Evolutionary conservation across 2,113 vertebrate species (phyloP), one percentile per base, ranked within the genome.

Genomic region (Pachypanchax playfairii): DNA sequence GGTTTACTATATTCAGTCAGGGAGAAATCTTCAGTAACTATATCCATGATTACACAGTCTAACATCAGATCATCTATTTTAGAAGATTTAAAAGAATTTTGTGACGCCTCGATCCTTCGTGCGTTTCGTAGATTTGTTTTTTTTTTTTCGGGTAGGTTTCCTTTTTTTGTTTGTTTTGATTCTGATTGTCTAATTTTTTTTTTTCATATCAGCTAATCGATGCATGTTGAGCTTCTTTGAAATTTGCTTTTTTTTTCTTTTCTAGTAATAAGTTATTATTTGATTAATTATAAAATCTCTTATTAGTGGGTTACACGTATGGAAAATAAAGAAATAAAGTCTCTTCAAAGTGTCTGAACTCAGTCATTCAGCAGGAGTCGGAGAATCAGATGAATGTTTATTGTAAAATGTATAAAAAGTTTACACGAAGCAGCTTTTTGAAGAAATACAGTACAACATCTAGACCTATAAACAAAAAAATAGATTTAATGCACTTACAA

Each of bases 401-500:
- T 82, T 87, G 42, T 66, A 92, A 95, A 38, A 91, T 87, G 89
- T 93, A 92, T 94, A 93, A 93, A 94, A 91, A 90, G 51, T 94
- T 92, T 94, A 96, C 94, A 96, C 91, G 92, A 91, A 98, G 95
- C 94, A 97, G 94, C 94, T 94, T 95, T 84, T 82, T 82, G 51
- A 84, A 89, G 93, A 80, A 92, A 93, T 91, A 92, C 93, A 94
- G 90, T 92, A 93, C 89, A 82, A 93, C 88, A 89, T 90, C 90
- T 51, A 49, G 20, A 39, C 80, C 90, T 86, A 49, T 86, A 96
- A 91, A 94, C 97, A 97, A 79, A 94, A 96, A 97, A 98, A 97
- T 96, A 97, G 96, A 95, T 98, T 96, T 98, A 96, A 96, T 95
- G 95, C 94, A 96, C 94, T 96, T 94, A 92, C 96, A 91, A 95